These are phyloP conservation scores for Plecturocebus donacophilus DNA, from an alignment of 2,113 vertebrate species.

Conservation along the genomic window DNA sequence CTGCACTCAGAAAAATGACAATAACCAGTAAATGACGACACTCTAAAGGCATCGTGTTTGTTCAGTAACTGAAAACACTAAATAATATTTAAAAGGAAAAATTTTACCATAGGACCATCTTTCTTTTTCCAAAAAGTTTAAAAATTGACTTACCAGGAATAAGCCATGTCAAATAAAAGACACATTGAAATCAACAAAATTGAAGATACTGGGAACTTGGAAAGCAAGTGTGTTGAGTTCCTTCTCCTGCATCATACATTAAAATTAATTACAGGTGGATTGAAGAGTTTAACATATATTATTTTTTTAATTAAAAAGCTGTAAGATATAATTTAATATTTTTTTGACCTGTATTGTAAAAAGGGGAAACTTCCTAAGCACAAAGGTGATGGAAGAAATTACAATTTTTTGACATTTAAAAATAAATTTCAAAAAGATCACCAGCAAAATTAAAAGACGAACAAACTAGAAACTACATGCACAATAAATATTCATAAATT, in stretches of 20 bases:
- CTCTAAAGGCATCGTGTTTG: accelerated
- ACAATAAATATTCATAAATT: not conserved
- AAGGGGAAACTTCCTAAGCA: not conserved
- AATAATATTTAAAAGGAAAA: not conserved
- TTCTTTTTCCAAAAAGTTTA: not conserved
- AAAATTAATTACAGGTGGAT: not conserved
- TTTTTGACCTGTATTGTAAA: not conserved
- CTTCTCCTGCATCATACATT: not conserved
- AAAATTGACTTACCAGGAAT: not conserved
- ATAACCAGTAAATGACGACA: not conserved
- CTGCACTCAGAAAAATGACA: accelerated
- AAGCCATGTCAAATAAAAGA: not conserved
- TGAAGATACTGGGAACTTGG: not conserved
- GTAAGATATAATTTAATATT: not conserved
- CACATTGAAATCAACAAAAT: not conserved
- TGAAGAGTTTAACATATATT: not conserved
- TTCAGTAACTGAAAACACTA: not conserved
- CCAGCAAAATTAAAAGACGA: not conserved
- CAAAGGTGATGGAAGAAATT: not conserved
- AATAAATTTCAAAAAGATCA: not conserved
- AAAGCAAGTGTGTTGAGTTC: not conserved
- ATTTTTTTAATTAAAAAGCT: not conserved
- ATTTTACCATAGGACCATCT: not conserved
- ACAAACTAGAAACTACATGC: not conserved
- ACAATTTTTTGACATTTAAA: not conserved